Evolutionary conservation across 2,888 invertebrate species (phyloP).

Genomic region (Catocala fraxini): DNA sequence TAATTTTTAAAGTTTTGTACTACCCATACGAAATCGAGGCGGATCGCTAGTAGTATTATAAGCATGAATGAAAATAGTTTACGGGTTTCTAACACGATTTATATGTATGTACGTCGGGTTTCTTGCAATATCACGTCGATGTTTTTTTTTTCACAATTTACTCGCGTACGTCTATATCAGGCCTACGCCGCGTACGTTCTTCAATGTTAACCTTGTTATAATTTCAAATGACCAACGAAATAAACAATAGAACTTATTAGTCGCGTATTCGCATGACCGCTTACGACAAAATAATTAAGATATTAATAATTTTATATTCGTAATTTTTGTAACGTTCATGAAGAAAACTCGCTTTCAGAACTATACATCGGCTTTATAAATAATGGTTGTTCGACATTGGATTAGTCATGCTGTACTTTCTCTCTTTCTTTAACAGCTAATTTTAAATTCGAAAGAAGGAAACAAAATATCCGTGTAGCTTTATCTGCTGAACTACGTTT

Average conservation of each 20-base stretch:
- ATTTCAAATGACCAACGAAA: conserved; percentile 20
- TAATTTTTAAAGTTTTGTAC: no score
- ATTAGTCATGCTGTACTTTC: neutral
- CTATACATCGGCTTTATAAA: conserved; percentile 1
- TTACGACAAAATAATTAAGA: conserved; percentile 34
- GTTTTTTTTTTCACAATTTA: no score
- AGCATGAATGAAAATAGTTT: no score
- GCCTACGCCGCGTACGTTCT: neutral
- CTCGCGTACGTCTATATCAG: no score
- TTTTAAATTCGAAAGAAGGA: neutral
- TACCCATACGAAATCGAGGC: no score
- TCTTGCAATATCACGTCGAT: no score
- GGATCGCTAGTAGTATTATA: no score
- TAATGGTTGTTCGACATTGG: neutral
- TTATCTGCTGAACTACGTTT: neutral
- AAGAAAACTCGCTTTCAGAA: conserved; percentile 1
- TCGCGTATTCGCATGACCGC: conserved; percentile 39
- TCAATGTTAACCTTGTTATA: conserved; percentile 6
- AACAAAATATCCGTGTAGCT: neutral
- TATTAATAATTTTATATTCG: no score
- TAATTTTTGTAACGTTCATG: conserved; percentile 6
- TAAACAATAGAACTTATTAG: conserved; percentile 25
- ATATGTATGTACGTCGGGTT: no score
- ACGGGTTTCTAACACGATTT: no score
- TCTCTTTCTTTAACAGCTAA: neutral